These are phyloP conservation scores for Illadopsis cleaveri DNA, from an alignment of 2,113 vertebrate genomes.

Conservation along the genomic window DNA sequence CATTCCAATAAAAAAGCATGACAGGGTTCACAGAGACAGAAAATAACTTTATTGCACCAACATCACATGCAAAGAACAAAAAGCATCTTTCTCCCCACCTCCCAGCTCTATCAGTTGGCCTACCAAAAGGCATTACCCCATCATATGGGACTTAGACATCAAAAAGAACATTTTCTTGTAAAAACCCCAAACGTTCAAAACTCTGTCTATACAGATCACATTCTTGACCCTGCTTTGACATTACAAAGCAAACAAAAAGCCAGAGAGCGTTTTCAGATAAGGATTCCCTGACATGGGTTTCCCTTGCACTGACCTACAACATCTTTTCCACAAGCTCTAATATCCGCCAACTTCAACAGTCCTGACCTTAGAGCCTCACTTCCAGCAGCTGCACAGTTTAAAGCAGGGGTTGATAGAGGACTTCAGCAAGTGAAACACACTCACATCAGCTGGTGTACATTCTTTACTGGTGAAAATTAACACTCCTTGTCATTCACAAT, in stretches of 20 bases:
- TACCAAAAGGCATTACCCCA: background rate
- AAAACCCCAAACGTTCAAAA: background rate
- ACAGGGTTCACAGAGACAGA: background rate
- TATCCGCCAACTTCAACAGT: background rate
- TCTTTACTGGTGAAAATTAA: background rate
- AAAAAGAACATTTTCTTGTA: conserved; percentile 31
- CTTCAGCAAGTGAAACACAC: background rate
- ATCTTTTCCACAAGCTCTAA: conserved; percentile 13
- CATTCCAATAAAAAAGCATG: background rate
- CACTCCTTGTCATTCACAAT: background rate
- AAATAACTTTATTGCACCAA: background rate
- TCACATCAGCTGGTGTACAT: background rate
- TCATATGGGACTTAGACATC: background rate
- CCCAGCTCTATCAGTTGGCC: background rate
- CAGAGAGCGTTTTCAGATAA: conserved; percentile 58
- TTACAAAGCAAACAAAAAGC: conserved; percentile 56
- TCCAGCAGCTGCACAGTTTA: background rate
- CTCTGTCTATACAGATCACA: conserved; percentile 11
- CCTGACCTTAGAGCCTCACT: background rate
- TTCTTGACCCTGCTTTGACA: conserved; percentile 58
- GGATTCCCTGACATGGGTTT: conserved; percentile 36
- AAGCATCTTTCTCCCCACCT: background rate
- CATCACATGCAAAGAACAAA: background rate
- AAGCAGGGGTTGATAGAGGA: background rate
- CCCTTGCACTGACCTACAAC: conserved; percentile 31